A percentile compares a stretch with the other conserved stretches of the same genome.
These are phyloP conservation scores for Morelia viridis DNA, from an alignment of 2,797 vertebrate species.

Conservation along the genomic window DNA sequence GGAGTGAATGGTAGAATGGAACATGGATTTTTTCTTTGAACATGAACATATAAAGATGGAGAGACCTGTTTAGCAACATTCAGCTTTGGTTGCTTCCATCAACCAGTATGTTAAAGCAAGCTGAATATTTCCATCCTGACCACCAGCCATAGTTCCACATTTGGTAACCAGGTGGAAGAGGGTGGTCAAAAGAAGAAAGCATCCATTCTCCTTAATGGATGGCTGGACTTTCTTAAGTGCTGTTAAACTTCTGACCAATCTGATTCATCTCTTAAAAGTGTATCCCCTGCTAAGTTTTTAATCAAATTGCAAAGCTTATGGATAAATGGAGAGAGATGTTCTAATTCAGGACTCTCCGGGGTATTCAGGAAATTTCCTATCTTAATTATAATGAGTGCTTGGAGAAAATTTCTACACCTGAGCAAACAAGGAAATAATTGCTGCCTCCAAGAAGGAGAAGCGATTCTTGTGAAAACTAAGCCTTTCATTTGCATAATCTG, in stretches of 20 bases:
- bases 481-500: neutral
- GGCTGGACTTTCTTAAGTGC: neutral
- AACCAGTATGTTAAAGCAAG: neutral
- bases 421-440: constrained; percentile 21
- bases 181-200: neutral
- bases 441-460: neutral
- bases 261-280: neutral
- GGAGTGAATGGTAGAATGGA: neutral
- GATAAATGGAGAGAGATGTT: neutral
- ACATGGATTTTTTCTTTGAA: neutral
- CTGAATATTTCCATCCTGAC: neutral
- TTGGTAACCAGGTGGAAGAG: neutral
- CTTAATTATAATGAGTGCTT: constrained; percentile 21
- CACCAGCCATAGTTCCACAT: neutral
- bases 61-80: neutral
- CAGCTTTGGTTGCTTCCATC: neutral
- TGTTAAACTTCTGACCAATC: constrained; percentile 9
- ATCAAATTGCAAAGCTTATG: constrained; percentile 12
- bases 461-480: neutral
- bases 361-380: neutral
- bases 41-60: neutral
- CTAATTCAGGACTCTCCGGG: neutral
- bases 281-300: constrained; percentile 14
- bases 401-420: constrained; percentile 15
- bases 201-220: neutral